phyloP scores from a whole-genome alignment of 1,140 invertebrate species.

The Mactra quadrangularis region DNA sequence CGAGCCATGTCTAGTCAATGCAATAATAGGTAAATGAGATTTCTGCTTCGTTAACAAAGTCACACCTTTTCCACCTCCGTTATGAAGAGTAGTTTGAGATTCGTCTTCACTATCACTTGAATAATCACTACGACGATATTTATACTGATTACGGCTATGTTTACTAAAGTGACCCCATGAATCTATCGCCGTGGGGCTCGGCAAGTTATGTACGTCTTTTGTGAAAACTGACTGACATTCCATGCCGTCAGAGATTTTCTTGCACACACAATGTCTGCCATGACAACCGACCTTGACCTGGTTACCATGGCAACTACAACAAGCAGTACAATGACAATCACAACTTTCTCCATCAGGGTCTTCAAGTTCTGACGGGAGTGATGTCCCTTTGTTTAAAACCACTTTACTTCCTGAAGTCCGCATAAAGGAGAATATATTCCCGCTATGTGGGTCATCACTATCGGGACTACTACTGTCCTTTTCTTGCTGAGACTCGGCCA shows the following conservation, averaged over 20 bases:
- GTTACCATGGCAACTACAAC: slow-evolving; percentile 59
- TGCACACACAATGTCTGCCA: slow-evolving; percentile 26
- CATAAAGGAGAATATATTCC: slow-evolving; percentile 55
- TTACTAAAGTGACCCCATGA: slow-evolving; percentile 79
- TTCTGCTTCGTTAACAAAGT: slow-evolving; percentile 62
- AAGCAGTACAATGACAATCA: slow-evolving; percentile 54
- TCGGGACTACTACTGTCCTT: slow-evolving; percentile 45
- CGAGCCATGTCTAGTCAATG: slow-evolving; percentile 48
- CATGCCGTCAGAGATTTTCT: slow-evolving; percentile 49
- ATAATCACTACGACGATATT: slow-evolving; percentile 78
- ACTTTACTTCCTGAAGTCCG: slow-evolving; percentile 10
- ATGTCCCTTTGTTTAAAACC: slow-evolving; percentile 56
- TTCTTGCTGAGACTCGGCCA: background rate
- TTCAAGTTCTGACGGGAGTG: slow-evolving; percentile 45
- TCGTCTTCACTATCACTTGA: slow-evolving; percentile 81
- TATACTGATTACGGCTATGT: slow-evolving; percentile 73
- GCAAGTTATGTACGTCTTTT: slow-evolving; percentile 24
- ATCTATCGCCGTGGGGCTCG: slow-evolving; percentile 65
- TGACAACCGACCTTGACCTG: slow-evolving; percentile 49
- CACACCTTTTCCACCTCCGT: slow-evolving; percentile 22
- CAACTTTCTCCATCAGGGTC: slow-evolving; percentile 45
- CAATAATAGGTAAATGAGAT: slow-evolving; percentile 68
- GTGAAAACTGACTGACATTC: slow-evolving; percentile 9
- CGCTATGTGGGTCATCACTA: slow-evolving; percentile 22
- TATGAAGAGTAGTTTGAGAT: background rate